Conservation (phyloP, 1,140 invertebrate genomes). For the Trachymyrmex cornetzi region DNA sequence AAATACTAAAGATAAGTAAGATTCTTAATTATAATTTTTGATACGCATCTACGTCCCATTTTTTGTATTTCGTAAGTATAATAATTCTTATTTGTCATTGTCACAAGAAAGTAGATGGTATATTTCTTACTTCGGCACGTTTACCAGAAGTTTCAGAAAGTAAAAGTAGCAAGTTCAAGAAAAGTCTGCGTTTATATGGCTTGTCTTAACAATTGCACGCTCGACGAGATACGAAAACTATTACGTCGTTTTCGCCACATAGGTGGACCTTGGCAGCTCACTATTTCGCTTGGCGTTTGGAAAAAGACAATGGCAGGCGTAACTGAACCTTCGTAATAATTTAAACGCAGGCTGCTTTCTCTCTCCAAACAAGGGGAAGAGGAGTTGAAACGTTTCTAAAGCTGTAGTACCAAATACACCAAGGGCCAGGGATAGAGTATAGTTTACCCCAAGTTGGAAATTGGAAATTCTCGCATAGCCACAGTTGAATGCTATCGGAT, state of each 20-base stretch:
- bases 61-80: neutral
- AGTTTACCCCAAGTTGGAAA: constrained; percentile 67
- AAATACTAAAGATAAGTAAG: neutral
- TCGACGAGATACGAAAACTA: neutral
- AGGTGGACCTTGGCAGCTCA: neutral
- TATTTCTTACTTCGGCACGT: neutral
- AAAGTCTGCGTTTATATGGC: neutral
- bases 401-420: constrained; percentile 5
- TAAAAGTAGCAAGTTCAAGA: constrained; percentile 2
- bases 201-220: constrained; percentile 33
- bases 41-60: neutral
- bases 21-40: neutral
- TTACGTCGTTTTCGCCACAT: neutral
- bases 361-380: neutral
- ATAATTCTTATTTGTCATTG: neutral
- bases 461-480: constrained; percentile 72
- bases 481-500: constrained; percentile 63
- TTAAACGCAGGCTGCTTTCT: constrained; percentile 29
- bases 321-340: constrained; percentile 29
- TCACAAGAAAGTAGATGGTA: neutral
- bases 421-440: constrained; percentile 13
- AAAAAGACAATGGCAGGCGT: neutral
- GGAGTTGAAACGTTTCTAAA: constrained; percentile 18
- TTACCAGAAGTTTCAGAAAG: neutral
- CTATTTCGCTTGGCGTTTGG: neutral